Percentiles rank a stretch among this genome's conserved stretches.
Evolutionary conservation across 2,113 vertebrate species (phyloP).

Genomic region (Martes martes): DNA sequence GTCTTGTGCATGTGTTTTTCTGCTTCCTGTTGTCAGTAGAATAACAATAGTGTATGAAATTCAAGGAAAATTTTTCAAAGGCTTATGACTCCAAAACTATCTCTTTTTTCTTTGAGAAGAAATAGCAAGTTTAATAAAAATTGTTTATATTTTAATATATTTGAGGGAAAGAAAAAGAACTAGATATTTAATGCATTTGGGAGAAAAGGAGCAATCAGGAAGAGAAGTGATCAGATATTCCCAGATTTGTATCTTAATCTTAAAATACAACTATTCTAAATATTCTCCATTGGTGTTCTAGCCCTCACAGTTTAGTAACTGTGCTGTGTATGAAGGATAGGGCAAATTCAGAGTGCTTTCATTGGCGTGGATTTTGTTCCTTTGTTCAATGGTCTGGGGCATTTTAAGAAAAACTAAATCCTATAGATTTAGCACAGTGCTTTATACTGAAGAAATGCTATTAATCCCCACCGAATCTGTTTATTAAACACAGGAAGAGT

Average conservation of each 20-base stretch:
- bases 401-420: not conserved
- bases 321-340: not conserved
- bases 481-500: not conserved
- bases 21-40: not conserved
- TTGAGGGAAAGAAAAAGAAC: not conserved
- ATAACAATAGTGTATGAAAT: not conserved
- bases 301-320: not conserved
- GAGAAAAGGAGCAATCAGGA: not conserved
- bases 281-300: not conserved
- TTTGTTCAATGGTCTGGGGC: not conserved
- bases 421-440: not conserved
- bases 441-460: not conserved
- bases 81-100: not conserved
- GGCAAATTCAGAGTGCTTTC: not conserved
- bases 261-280: not conserved
- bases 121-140: constrained; percentile 14
- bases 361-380: not conserved
- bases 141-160: not conserved
- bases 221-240: not conserved
- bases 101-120: not conserved
- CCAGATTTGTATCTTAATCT: not conserved
- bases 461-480: not conserved
- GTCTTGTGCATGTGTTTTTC: not conserved
- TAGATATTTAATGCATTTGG: not conserved
- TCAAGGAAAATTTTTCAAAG: not conserved